Evolutionary conservation across 2,797 vertebrate genomes (phyloP), one percentile per base, ranked within the genome.

Genomic region (Gallinago stenura): DNA sequence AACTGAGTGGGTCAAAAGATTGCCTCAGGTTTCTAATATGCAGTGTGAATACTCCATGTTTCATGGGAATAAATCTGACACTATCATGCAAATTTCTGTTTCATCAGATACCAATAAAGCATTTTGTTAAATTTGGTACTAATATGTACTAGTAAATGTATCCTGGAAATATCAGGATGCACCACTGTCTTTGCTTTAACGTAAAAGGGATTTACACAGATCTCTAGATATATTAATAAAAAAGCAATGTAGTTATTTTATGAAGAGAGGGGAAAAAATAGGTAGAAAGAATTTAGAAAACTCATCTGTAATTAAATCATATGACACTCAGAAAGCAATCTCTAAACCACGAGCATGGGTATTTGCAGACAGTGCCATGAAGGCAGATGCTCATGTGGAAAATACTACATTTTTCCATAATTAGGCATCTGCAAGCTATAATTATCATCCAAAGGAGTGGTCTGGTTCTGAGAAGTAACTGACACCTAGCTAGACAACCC

Each of bases 381-480:
- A 92, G 24, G 43, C 57, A 83, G 33, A 91, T 58, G 43, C 3
- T 81, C 35, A 86, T 56, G 28, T 82, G 50, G 58, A 93, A 95
- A 94, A 91, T 66, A 66, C 19, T 37, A 46, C 15, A 30, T 85
- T 96, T 92, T 96, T 91, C 61, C 20, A 1, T 83, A 76, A 89
- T 50, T 91, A 33, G 8, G 2, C 53, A 86, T 75, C 57, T 81
- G 53, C 48, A 58, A 17, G 46, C 53, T 78, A 16, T 68, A 83
- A 85, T 88, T 94, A 70, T 56, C 48, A 71, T 83, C 43, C 46
- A 91, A 91, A 86, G 30, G 76, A 81, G 33, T 68, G 45, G 17
- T 78, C 58, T 83, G 20, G 14, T 68, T 89, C 37, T 89, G 45
- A 92, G 15, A 93, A 93, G 17, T 50, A 92, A 72, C 75, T 75